Evolutionary conservation across 92 coral and sea anemone genomes (phyloP), one percentile per base, ranked within the genome.

Genomic region (Phenganax stokvisi): DNA sequence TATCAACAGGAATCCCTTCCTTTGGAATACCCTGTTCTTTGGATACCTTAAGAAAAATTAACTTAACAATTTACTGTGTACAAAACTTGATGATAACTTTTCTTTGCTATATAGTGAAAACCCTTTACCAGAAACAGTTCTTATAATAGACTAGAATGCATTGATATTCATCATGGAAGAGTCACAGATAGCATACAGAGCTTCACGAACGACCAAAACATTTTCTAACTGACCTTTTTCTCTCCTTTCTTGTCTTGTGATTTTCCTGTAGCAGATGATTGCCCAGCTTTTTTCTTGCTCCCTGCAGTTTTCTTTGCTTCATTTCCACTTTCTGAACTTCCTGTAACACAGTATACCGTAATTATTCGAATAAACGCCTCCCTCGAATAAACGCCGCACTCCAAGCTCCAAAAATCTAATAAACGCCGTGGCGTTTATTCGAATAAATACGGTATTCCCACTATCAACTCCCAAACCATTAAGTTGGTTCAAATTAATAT

Each of bases 231-330:
- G 76, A 96, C 99, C 99, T 92, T 96, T 63, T 92, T 96, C 27
- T 96, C 99, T 76, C 96, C 91, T 61, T 93, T 93, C 86, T 88
- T 89, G 57, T 85, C 93, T 31, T 79, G 83, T 15, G 97, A 87
- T 86, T 91, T 91, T 57, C 92, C 97, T 61, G 99, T 96, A 37
- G 97, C 87, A 3, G 98, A 93, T 72, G 87, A 84, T n/a, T 96
- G 97, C 37, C 89, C 91, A 69, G 89, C 90, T 25, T 88, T 89
- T 16, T 80, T 74, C 71, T 93, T 93, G 81, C 91, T 90, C 20
- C 77, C 90, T 70, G 85, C 89, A 28, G 68, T 56, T 51, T 86
- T 86, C 79, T 83, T 86, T 0, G n/a, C 59, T 17, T 90, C 91
- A 11, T 64, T 73, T 71, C 88, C 88, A 58, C 80, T 89, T 8